A percentile compares a stretch with the other conserved stretches of the same genome.
These are phyloP conservation scores for Tachina grossa DNA, from an alignment of 2,888 invertebrate genomes.

Conservation along the genomic window DNA sequence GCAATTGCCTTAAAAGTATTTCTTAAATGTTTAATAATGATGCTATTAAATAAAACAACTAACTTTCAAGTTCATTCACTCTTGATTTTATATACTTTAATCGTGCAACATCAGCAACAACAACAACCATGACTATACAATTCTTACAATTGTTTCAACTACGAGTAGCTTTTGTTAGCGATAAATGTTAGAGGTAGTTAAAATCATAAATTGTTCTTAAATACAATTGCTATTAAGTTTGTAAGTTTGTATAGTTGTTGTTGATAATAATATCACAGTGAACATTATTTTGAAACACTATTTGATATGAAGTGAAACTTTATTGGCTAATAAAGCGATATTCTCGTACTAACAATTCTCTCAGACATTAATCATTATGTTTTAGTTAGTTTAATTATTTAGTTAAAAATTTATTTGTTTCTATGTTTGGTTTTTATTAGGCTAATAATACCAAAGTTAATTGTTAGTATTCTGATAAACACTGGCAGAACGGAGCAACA, in stretches of 20 bases:
- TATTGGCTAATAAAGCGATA: too few species aligned
- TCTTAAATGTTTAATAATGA: constrained; percentile 19
- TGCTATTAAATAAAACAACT: constrained; percentile 23
- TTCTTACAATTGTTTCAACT: constrained; percentile 22
- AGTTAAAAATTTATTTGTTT: too few species aligned
- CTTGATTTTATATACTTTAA: background rate
- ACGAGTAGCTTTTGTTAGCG: background rate
- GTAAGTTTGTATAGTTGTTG: background rate
- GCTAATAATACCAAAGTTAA: too few species aligned
- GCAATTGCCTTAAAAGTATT: constrained; percentile 34
- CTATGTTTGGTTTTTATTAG: too few species aligned
- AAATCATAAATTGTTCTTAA: constrained; percentile 58
- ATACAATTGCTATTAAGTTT: constrained; percentile 40
- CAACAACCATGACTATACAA: constrained; percentile 38
- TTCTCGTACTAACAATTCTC: too few species aligned
- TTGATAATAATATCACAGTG: background rate
- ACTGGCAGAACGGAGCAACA: too few species aligned
- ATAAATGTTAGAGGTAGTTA: constrained; percentile 40
- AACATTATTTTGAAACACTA: too few species aligned
- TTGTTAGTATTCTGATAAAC: too few species aligned
- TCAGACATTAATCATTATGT: too few species aligned
- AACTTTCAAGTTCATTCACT: constrained; percentile 49
- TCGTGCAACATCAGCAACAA: constrained; percentile 34
- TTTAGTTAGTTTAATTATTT: too few species aligned
- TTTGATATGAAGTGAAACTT: too few species aligned